Evolutionary conservation across 2,797 vertebrate species (phyloP), one percentile per base, ranked within the genome.

Genomic region (Lagodon rhomboides): DNA sequence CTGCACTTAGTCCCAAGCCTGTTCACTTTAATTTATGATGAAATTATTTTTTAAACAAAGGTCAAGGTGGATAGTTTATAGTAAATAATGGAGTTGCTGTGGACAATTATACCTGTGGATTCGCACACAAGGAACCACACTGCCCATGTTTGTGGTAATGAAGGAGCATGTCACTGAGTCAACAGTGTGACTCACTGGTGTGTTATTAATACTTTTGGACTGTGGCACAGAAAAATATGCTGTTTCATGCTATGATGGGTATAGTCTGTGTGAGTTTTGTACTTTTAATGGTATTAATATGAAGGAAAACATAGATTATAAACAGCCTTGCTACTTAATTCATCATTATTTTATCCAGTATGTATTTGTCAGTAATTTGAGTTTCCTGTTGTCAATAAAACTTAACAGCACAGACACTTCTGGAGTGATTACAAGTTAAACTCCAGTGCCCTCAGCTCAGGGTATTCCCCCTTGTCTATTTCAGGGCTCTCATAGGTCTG

Each of bases 401-500:
- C 43, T 38, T 38, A 58, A 17, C 30, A 17, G 59, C 22, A 12
- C 27, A 61, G 47, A 49, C 56, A 25, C 60, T 15, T 76, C 16
- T 22, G n/a, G 38, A 56, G 43, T 38, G 50, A 68, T 22, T 46
- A 20, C 49, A 60, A 77, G 73, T 74, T 53, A 79, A 85, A 22
- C 44, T 54, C 38, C 38, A 38, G 38, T 38, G 75, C 53, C 67
- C 71, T 68, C 25, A 0, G 91, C 38, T 38, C 38, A 38, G 38
- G 92, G 89, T 85, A 72, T 91, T 91, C 65, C 91, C 92, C 84
- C 43, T 51, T 1, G 87, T 86, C 88, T 92, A 91, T 92, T 93
- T 93, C 86, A 84, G 91, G 68, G 53, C 71, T 20, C 69, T 68
- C 54, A 18, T 3, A n/a, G 50, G 5, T 60, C 68, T 53, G 72